Evolutionary conservation across 2,113 vertebrate species (phyloP), one percentile per base, ranked within the genome.

Genomic region (Onychostruthus taczanowskii): DNA sequence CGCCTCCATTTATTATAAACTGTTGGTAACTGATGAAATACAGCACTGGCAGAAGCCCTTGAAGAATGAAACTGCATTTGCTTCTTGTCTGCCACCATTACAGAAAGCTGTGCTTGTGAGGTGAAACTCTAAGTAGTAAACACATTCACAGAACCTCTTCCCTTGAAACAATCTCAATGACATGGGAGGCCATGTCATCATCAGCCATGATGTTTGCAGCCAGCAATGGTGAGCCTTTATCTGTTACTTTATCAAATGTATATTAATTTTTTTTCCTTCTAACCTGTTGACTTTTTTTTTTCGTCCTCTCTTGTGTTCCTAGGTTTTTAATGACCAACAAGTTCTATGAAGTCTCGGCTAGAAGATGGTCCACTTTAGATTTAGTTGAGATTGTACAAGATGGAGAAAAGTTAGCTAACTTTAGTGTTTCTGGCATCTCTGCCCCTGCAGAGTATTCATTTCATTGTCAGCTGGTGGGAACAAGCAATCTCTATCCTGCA

Each of bases 391-490:
- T 97, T 93, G 47, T 97, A 75, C 93, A 97, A 96, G 97, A 98
- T 88, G 93, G 87, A 93, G 79, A 58, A 75, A 92, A 87, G 59
- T 81, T 82, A 72, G 97, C 97, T 95, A 94, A 81, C 87, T 98
- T 98, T 97, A 94, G 44, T 84, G 97, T 97, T 80, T 94, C 96
- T 93, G 94, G 89, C 96, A 97, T 98, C 93, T 97, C 97, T 95
- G 91, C 97, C 92, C 98, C 98, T 97, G 97, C 96, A 19, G 98
- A 97, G 97, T 98, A 98, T 97, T 98, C 98, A 97, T 98, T 97
- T 97, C 98, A 98, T 93, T 98, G 98, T 97, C 98, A 98, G 97
- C 93, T 98, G 97, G 97, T 98, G 96, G 98, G 98, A 97, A 97
- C 97, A 94, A 96, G 94, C 87, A 94, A 92, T 94, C 94, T 91